Evolutionary conservation across 2,113 vertebrate genomes (phyloP).

Genomic region (Seriola quinqueradiata): DNA sequence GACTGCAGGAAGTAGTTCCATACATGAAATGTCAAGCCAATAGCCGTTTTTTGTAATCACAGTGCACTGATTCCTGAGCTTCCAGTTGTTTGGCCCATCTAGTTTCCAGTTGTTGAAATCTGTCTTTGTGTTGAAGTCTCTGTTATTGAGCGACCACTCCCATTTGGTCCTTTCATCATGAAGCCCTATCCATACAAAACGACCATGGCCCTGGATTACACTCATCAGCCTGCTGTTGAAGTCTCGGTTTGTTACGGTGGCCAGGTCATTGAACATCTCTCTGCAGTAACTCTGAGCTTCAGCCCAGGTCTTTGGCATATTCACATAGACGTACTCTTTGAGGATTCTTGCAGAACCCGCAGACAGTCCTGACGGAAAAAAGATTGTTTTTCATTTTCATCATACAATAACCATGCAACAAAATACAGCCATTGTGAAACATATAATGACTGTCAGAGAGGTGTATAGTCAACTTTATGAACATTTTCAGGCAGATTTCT

Average conservation of each 20-base stretch:
- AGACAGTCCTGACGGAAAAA: slow-evolving; percentile 34
- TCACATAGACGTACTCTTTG: slow-evolving; percentile 37
- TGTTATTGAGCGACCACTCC: slow-evolving; percentile 25
- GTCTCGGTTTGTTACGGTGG: background rate
- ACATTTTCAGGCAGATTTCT: background rate
- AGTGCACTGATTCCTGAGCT: rapidly evolving
- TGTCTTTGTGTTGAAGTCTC: rapidly evolving
- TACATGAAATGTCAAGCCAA: rapidly evolving
- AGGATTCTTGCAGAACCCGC: background rate
- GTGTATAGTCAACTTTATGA: background rate
- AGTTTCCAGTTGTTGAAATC: rapidly evolving
- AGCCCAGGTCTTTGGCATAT: slow-evolving; percentile 22
- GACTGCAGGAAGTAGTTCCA: rapidly evolving
- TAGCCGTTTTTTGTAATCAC: rapidly evolving
- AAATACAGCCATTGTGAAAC: background rate
- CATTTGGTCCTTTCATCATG: slow-evolving; percentile 18
- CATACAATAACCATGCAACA: no score
- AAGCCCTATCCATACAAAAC: slow-evolving; percentile 41
- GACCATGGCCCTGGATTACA: rapidly evolving
- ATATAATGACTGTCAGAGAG: background rate
- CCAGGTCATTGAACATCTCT: slow-evolving; percentile 41
- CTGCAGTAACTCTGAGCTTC: slow-evolving; percentile 51
- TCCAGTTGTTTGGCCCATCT: rapidly evolving
- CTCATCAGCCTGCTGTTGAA: background rate
- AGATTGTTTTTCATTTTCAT: background rate